Evolutionary conservation across 2,888 invertebrate genomes (phyloP), one percentile per base, ranked within the genome.

Genomic region (Camponotus fellah): DNA sequence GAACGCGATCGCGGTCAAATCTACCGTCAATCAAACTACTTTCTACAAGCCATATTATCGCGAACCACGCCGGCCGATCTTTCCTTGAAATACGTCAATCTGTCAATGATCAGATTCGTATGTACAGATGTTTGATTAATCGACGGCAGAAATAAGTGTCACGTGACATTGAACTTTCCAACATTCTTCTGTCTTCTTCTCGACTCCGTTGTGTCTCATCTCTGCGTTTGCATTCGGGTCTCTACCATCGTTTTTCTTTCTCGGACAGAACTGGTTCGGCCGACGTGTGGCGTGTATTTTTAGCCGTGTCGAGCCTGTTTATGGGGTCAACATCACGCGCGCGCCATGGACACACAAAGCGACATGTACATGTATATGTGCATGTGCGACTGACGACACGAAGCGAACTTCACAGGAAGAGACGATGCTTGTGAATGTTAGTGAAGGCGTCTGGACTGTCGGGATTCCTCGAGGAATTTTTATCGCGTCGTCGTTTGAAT

Each of bases 241-340:
- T 84, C 72, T 53, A 64, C 65, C 84, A 17, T 37, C 81, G 72
- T 79, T 84, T 90, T 90, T 87, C 89, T 89, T 86, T 86, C 84
- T 62, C 83, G 80, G 60, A 82, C 88, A n/a, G 86, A 90, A 91
- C 89, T 92, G 90, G 92, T 91, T 90, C 89, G 87, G 83, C 86
- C 88, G 89, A 86, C 89, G 90, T 86, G 83, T 82, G 85, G 83
- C 77, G 85, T 86, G 84, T 92, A 92, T 92, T 93, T 92, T 92
- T 92, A 92, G 92, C 90, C 85, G n/a, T n/a, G 83, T 84, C 64
- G 81, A 89, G 86, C 89, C 92, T 90, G 91, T 92, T 91, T 92
- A 91, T 89, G 92, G 89, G 92, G 90, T 92, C 92, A 92, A 91
- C 92, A 92, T 90, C 91, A 90, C 86, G 89, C 40, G 68, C 76